Percentiles rank a stretch among this genome's conserved stretches.
These are phyloP conservation scores for Bugula neritina DNA, from an alignment of 2,888 invertebrate genomes.

Conservation along the genomic window DNA sequence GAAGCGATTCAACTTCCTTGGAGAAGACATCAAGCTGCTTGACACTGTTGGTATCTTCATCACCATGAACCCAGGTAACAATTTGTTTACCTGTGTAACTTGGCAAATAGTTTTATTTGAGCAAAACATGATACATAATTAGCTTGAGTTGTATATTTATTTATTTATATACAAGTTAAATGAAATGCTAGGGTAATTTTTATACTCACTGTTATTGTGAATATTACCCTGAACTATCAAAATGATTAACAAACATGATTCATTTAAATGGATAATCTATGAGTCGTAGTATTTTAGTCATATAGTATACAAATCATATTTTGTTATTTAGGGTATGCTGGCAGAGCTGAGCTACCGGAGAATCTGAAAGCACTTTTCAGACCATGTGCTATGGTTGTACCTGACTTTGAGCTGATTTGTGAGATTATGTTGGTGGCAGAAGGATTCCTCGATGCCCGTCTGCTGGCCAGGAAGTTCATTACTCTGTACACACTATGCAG, in stretches of 20 bases:
- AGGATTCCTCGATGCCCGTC: constrained; percentile 89
- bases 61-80: constrained; percentile 83
- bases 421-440: constrained; percentile 98
- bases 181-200: too few species aligned
- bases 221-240: too few species aligned
- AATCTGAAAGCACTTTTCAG: constrained; percentile 59
- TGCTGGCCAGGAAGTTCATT: constrained; percentile 88
- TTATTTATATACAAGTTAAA: too few species aligned
- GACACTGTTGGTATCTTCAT: constrained; percentile 90
- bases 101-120: too few species aligned
- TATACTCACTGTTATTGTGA: too few species aligned
- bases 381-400: constrained; percentile 96
- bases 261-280: too few species aligned
- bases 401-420: constrained; percentile 91
- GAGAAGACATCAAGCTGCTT: constrained; percentile 77
- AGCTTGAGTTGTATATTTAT: too few species aligned
- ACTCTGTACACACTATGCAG: constrained; percentile 90
- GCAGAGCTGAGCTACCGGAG: constrained; percentile 60
- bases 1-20: constrained; percentile 83
- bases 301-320: too few species aligned
- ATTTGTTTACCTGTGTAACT: too few species aligned
- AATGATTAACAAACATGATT: too few species aligned
- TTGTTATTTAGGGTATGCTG: constrained; percentile 75
- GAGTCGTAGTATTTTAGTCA: too few species aligned
- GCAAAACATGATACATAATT: too few species aligned